A percentile compares a stretch with the other conserved stretches of the same genome.
These are phyloP conservation scores for Chamaetylas fuelleborni DNA, from an alignment of 2,113 vertebrate species.

Conservation along the genomic window DNA sequence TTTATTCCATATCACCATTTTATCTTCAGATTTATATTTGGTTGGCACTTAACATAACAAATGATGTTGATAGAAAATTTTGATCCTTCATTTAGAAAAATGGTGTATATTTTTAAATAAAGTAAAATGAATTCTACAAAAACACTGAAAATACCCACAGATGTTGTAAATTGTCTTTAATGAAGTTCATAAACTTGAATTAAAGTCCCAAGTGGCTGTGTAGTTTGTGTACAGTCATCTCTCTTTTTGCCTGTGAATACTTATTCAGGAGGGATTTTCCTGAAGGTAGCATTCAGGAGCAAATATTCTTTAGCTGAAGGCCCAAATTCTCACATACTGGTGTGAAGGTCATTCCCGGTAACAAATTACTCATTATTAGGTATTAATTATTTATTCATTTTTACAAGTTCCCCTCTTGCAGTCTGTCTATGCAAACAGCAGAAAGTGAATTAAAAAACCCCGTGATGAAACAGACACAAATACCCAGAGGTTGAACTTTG, in stretches of 20 bases:
- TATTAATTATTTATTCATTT: background rate
- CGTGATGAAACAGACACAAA: background rate
- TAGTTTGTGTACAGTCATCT: constrained; percentile 20
- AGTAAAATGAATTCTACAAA: background rate
- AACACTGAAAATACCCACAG: background rate
- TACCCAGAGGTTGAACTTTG: background rate
- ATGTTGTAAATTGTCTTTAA: constrained; percentile 43
- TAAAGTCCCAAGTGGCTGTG: constrained; percentile 24
- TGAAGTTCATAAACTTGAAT: constrained; percentile 52
- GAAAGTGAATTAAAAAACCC: background rate
- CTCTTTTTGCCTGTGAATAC: background rate
- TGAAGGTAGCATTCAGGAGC: background rate
- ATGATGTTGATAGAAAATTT: background rate
- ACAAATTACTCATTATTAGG: background rate
- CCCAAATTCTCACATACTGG: background rate
- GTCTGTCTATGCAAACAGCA: background rate
- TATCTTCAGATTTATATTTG: constrained; percentile 6
- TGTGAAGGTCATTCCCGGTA: background rate
- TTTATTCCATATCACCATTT: background rate
- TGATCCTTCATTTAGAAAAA: background rate
- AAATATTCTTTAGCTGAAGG: background rate
- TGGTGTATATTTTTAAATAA: background rate
- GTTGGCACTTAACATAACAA: background rate
- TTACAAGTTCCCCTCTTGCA: background rate
- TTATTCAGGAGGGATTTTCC: background rate